Evolutionary conservation across 2,113 vertebrate genomes (phyloP).

Genomic region (Microtus montanus): DNA sequence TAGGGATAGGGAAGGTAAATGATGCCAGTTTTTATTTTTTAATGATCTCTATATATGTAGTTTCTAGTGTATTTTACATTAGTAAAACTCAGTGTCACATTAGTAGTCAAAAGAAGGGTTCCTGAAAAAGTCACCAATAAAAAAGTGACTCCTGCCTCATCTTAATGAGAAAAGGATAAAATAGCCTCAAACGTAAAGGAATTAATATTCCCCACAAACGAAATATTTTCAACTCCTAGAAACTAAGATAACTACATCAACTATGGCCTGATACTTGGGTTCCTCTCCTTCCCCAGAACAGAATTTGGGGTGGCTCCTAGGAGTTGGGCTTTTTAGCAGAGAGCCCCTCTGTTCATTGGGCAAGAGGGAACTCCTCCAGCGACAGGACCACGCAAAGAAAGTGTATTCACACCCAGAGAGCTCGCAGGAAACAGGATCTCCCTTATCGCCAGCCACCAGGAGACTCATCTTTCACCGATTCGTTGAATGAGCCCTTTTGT

Average conservation of each 20-base stretch:
- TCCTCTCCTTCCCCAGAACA: constrained; percentile 18
- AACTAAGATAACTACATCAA: constrained; percentile 12
- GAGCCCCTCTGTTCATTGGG: not conserved
- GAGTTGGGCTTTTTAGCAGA: constrained; percentile 51
- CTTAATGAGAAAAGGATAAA: constrained; percentile 23
- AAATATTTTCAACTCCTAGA: constrained; percentile 12
- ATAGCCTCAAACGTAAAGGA: constrained; percentile 18
- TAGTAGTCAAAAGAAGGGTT: constrained; percentile 8
- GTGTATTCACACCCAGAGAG: constrained; percentile 75
- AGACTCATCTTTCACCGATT: constrained; percentile 74
- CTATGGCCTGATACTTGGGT: not conserved
- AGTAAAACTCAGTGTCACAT: not conserved
- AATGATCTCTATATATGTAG: not conserved
- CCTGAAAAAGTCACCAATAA: not conserved
- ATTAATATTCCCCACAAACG: not conserved
- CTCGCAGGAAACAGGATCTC: constrained; percentile 73
- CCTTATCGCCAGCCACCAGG: constrained; percentile 70
- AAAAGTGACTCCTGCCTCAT: not conserved
- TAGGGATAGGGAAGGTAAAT: not conserved
- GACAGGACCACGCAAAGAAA: constrained; percentile 58
- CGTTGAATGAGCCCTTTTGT: constrained; percentile 76
- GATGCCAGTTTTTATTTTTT: not conserved
- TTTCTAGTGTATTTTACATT: constrained; percentile 39
- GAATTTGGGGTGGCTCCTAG: not conserved
- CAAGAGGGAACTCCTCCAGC: constrained; percentile 59